These are phyloP conservation scores for Leptopilina clavipes DNA, from an alignment of 1,140 invertebrate genomes.

Conservation along the genomic window DNA sequence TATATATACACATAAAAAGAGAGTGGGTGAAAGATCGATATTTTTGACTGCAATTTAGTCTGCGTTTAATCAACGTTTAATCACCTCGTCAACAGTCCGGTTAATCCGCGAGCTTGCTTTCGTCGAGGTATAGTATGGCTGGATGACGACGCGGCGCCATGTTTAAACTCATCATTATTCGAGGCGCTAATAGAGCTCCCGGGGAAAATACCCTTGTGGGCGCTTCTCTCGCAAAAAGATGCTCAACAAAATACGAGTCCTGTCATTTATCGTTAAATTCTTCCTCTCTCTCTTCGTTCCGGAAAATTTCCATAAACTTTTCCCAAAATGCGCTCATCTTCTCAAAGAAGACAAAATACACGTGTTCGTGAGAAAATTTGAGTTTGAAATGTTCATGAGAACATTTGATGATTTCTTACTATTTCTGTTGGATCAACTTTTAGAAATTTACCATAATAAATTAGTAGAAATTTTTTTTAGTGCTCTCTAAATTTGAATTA, in stretches of 20 bases:
- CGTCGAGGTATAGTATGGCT: constrained; percentile 51
- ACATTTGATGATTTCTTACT: too few species aligned
- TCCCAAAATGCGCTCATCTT: too few species aligned
- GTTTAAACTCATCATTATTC: constrained; percentile 66
- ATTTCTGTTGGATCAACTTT: too few species aligned
- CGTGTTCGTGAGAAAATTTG: too few species aligned
- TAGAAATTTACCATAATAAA: too few species aligned
- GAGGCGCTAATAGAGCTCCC: constrained; percentile 32
- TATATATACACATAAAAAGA: too few species aligned
- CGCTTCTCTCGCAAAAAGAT: constrained; percentile 21
- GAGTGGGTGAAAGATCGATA: constrained; percentile 62
- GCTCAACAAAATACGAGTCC: not conserved
- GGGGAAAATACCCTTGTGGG: constrained; percentile 31
- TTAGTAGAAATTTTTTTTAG: too few species aligned
- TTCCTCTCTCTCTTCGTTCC: not conserved
- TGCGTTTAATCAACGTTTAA: constrained; percentile 72
- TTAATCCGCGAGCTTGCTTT: constrained; percentile 66
- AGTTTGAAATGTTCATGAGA: too few species aligned
- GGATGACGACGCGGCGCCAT: constrained; percentile 61
- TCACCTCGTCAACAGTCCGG: constrained; percentile 66
- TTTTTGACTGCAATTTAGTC: constrained; percentile 71
- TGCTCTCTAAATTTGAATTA: too few species aligned
- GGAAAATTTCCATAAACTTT: too few species aligned
- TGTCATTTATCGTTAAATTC: constrained; percentile 17
- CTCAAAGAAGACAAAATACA: too few species aligned